phyloP scores from a whole-genome alignment of 2,888 invertebrate genomes.

The Diplazon laetatorius region DNA sequence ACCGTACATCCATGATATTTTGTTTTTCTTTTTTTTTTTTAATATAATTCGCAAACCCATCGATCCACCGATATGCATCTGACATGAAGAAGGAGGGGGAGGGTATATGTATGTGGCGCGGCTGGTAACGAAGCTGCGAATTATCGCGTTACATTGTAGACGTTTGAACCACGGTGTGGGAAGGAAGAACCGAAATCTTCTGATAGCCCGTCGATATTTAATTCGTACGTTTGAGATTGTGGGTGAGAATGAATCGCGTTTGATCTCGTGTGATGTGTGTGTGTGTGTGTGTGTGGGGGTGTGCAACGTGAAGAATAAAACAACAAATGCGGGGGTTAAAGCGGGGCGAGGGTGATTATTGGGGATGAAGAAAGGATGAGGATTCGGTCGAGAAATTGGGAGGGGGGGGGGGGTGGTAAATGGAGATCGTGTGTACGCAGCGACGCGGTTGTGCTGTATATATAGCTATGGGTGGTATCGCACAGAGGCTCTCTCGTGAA shows the following conservation, averaged over 20 bases:
- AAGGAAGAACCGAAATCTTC: background rate
- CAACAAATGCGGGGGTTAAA: slow-evolving; percentile 48
- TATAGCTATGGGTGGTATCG: background rate
- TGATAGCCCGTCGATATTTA: slow-evolving; percentile 55
- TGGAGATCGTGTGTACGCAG: background rate
- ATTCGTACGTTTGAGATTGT: slow-evolving; percentile 48
- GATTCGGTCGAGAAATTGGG: slow-evolving; percentile 26
- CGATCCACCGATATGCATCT: slow-evolving; percentile 57
- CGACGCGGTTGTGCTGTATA: background rate
- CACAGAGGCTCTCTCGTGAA: slow-evolving; percentile 60
- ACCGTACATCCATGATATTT: slow-evolving; percentile 53
- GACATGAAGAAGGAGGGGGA: too few species aligned
- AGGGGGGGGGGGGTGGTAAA: too few species aligned
- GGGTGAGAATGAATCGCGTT: slow-evolving; percentile 53
- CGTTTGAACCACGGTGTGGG: background rate
- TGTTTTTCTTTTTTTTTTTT: too few species aligned
- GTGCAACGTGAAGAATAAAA: slow-evolving; percentile 35
- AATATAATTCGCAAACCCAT: slow-evolving; percentile 54
- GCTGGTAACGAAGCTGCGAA: slow-evolving; percentile 61
- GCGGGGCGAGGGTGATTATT: slow-evolving; percentile 47
- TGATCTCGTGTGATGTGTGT: too few species aligned
- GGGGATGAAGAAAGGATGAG: slow-evolving; percentile 52
- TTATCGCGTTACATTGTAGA: slow-evolving; percentile 61
- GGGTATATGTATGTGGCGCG: slow-evolving; percentile 49
- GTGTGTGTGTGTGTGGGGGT: too few species aligned